Evolutionary conservation across 2,797 vertebrate species (phyloP).

Genomic region (Lepilemur septentrionalis): DNA sequence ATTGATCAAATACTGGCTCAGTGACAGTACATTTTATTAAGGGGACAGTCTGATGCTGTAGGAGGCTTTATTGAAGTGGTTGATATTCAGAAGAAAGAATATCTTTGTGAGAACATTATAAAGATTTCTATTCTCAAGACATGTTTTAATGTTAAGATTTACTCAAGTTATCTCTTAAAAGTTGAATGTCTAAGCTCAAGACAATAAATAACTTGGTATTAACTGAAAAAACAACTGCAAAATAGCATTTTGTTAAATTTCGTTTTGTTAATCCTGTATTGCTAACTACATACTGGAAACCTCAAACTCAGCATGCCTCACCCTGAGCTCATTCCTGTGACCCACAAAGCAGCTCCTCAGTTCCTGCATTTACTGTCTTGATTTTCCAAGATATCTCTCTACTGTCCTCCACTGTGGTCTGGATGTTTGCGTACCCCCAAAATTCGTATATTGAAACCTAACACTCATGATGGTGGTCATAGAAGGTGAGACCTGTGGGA

Average conservation of each 20-base stretch:
- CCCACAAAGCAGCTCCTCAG: background rate
- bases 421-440: background rate
- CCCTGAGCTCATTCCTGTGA: background rate
- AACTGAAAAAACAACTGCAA: background rate
- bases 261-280: background rate
- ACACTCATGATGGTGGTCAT: background rate
- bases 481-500: background rate
- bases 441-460: background rate
- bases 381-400: background rate
- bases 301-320: background rate
- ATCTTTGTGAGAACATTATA: background rate
- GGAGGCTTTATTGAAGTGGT: background rate
- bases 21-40: slow-evolving; percentile 27
- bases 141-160: background rate
- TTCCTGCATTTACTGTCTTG: background rate
- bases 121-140: background rate
- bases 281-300: background rate
- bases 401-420: background rate
- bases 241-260: background rate
- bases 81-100: background rate
- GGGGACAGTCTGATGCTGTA: background rate
- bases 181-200: background rate
- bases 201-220: background rate
- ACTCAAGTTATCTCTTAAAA: background rate
- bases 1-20: slow-evolving; percentile 44